Percentiles rank a stretch among this genome's conserved stretches.
These are phyloP conservation scores for Hippocampus barbouri DNA, from an alignment of 2,113 vertebrate species.

Conservation along the genomic window DNA sequence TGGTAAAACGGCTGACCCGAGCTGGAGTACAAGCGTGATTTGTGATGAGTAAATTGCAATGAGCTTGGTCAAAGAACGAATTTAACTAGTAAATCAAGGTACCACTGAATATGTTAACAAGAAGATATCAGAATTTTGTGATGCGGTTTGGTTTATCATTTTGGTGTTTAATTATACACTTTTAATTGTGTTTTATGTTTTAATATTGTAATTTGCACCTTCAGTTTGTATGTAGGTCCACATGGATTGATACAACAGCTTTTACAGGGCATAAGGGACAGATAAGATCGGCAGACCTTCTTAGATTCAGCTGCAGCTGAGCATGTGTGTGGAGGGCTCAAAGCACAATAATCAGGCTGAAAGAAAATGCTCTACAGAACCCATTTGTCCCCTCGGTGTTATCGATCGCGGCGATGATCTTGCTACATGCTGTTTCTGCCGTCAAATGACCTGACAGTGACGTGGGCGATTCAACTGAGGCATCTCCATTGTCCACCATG, in stretches of 20 bases:
- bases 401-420: constrained; percentile 23
- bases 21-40: background rate
- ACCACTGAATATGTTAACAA: background rate
- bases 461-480: constrained; percentile 15
- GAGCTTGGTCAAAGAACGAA: background rate
- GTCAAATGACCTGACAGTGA: background rate
- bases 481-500: constrained; percentile 43
- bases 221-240: background rate
- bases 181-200: background rate
- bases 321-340: constrained; percentile 60
- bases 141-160: background rate
- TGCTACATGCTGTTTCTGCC: constrained; percentile 13
- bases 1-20: background rate
- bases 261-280: background rate
- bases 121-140: background rate
- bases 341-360: constrained; percentile 65
- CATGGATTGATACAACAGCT: background rate
- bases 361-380: constrained; percentile 58
- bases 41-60: background rate
- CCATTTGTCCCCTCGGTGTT: constrained; percentile 60
- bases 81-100: background rate
- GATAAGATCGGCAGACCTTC: constrained; percentile 46
- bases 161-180: background rate
- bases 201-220: background rate
- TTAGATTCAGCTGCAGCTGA: constrained; percentile 59